Evolutionary conservation across 2,888 invertebrate genomes (phyloP).

Genomic region (Philereme vetulata): DNA sequence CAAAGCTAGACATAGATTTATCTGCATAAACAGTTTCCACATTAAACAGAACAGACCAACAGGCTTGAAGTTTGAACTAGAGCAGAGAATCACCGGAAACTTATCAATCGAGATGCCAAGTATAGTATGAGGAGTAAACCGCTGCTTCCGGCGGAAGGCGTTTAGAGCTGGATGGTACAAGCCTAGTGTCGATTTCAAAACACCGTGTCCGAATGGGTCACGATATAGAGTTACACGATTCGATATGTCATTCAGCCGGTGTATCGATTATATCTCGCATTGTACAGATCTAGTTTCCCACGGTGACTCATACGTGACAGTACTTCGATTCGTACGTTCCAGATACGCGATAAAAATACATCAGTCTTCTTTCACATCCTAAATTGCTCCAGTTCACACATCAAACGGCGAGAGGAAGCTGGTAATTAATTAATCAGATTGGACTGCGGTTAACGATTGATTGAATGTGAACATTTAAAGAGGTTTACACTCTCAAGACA

Average conservation of each 20-base stretch:
- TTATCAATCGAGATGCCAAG: slow-evolving; percentile 52
- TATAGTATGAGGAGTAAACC: slow-evolving; percentile 54
- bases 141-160: slow-evolving; percentile 54
- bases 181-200: slow-evolving; percentile 50
- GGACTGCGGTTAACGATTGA: slow-evolving; percentile 27
- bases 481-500: slow-evolving; percentile 33
- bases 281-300: slow-evolving; percentile 55
- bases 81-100: slow-evolving; percentile 50
- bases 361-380: slow-evolving; percentile 34
- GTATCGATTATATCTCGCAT: slow-evolving; percentile 54
- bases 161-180: slow-evolving; percentile 18
- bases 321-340: slow-evolving; percentile 33
- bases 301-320: slow-evolving; percentile 49
- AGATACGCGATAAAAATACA: slow-evolving; percentile 36
- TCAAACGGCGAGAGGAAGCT: slow-evolving; percentile 34
- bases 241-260: slow-evolving; percentile 56
- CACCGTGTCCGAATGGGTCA: slow-evolving; percentile 50
- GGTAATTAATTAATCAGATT: slow-evolving; percentile 36
- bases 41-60: slow-evolving; percentile 38
- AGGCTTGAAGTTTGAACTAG: slow-evolving; percentile 36
- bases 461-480: slow-evolving; percentile 29
- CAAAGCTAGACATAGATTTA: slow-evolving; percentile 26
- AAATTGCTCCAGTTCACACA: slow-evolving; percentile 37
- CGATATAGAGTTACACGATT: slow-evolving; percentile 55
- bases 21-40: slow-evolving; percentile 42